phyloP scores from a whole-genome alignment of 1,140 invertebrate species.

The Drosophila tani region DNA sequence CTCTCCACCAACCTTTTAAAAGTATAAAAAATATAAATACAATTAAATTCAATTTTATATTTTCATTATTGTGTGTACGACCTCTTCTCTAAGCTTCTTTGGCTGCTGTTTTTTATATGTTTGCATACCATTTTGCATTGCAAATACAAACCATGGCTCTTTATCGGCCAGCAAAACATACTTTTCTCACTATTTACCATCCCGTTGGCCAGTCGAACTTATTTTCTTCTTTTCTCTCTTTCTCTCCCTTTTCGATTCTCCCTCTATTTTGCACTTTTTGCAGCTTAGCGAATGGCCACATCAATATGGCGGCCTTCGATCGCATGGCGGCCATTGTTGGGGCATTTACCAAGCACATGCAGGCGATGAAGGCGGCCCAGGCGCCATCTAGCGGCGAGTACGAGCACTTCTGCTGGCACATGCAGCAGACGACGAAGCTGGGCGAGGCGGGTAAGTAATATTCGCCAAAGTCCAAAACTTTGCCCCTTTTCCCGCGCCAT shows the following conservation, averaged over 20 bases:
- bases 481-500: background rate
- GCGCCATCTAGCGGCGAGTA: slow-evolving; percentile 73
- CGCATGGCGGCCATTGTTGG: slow-evolving; percentile 83
- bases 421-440: slow-evolving; percentile 76
- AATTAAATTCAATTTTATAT: background rate
- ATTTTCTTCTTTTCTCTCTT: slow-evolving; percentile 3
- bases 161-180: slow-evolving; percentile 28
- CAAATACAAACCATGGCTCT: slow-evolving; percentile 16
- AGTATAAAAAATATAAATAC: background rate
- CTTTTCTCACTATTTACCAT: slow-evolving; percentile 16
- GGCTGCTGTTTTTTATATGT: background rate
- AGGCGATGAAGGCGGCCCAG: slow-evolving; percentile 59
- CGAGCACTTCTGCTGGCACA: slow-evolving; percentile 74
- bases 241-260: background rate
- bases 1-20: background rate
- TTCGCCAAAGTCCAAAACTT: slow-evolving; percentile 37
- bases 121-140: slow-evolving; percentile 24
- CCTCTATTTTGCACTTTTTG: slow-evolving; percentile 7
- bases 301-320: slow-evolving; percentile 84
- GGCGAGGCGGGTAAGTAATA: slow-evolving; percentile 75
- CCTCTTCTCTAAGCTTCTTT: background rate
- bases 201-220: background rate
- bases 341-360: slow-evolving; percentile 83
- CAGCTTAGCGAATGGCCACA: slow-evolving; percentile 83
- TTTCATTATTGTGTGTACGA: background rate